A percentile compares a stretch with the other conserved stretches of the same genome.
phyloP scores from a whole-genome alignment of 2,888 invertebrate genomes.

The Sminthurinus aureus region DNA sequence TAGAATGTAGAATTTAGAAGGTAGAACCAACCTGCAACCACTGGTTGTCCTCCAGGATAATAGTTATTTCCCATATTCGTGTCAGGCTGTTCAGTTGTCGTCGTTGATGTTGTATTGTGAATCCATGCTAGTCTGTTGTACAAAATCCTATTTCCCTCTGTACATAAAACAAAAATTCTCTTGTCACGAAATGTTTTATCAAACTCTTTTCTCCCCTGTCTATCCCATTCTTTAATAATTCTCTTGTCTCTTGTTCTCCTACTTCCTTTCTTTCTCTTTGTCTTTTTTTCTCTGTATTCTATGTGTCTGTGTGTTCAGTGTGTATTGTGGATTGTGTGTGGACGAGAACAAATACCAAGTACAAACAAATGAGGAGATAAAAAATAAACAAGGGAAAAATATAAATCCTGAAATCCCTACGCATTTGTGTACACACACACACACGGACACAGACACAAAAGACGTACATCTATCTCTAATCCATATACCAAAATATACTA shows the following conservation, averaged over 20 bases:
- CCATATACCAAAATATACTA: too few relatives aligned
- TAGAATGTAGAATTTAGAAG: too few relatives aligned
- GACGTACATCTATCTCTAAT: too few relatives aligned
- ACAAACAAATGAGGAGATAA: too few relatives aligned
- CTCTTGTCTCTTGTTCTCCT: too few relatives aligned
- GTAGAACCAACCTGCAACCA: background rate
- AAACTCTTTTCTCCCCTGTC: background rate
- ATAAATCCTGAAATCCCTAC: too few relatives aligned
- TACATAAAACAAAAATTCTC: constrained; percentile 8
- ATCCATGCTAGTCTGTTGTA: constrained; percentile 55
- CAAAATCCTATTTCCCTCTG: constrained; percentile 58
- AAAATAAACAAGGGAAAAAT: too few relatives aligned
- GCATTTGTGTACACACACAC: too few relatives aligned
- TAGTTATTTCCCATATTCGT: constrained; percentile 33
- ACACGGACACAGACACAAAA: too few relatives aligned
- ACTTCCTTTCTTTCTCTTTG: too few relatives aligned
- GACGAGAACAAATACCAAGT: too few relatives aligned
- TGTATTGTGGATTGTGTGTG: background rate
- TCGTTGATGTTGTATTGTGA: constrained; percentile 47
- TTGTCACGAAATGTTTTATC: constrained; percentile 25
- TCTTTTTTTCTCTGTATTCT: background rate
- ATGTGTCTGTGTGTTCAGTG: background rate
- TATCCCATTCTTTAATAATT: background rate
- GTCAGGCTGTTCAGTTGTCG: constrained; percentile 45
- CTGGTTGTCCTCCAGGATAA: constrained; percentile 34